phyloP scores from a whole-genome alignment of 2,888 invertebrate species.

The Caenorhabditis sp. region DNA sequence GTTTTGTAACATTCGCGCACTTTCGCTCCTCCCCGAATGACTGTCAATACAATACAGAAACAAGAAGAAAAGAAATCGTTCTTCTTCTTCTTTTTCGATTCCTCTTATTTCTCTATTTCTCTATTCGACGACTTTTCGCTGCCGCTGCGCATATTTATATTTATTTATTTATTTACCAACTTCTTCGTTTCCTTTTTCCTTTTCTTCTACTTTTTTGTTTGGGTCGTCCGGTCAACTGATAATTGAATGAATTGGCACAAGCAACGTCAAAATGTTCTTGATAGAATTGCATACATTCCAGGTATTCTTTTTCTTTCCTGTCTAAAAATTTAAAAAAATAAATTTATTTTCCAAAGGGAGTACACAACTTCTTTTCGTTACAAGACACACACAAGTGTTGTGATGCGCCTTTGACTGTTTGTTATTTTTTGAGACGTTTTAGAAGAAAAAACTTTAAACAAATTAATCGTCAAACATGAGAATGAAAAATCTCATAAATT shows the following conservation, averaged over 20 bases:
- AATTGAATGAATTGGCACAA: conserved; percentile 36
- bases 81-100: not conserved
- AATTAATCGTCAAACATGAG: not conserved
- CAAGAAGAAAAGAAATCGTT: not conserved
- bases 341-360: not conserved
- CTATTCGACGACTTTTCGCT: no score
- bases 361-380: not conserved
- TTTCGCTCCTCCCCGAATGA: not conserved
- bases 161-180: not conserved
- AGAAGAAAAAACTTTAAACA: not conserved
- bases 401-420: no score
- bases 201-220: not conserved
- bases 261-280: conserved; percentile 33
- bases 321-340: not conserved
- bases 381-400: no score
- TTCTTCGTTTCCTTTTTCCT: not conserved
- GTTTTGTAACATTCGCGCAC: not conserved
- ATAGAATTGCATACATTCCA: conserved; percentile 36
- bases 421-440: not conserved
- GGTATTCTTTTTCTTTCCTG: conserved; percentile 8
- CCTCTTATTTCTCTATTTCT: not conserved
- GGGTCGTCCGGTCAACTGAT: not conserved
- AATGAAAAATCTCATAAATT: no score
- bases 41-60: not conserved
- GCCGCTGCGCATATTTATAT: not conserved